phyloP scores from a whole-genome alignment of 2,797 vertebrate species.

The Platyrinchus mystaceus region DNA sequence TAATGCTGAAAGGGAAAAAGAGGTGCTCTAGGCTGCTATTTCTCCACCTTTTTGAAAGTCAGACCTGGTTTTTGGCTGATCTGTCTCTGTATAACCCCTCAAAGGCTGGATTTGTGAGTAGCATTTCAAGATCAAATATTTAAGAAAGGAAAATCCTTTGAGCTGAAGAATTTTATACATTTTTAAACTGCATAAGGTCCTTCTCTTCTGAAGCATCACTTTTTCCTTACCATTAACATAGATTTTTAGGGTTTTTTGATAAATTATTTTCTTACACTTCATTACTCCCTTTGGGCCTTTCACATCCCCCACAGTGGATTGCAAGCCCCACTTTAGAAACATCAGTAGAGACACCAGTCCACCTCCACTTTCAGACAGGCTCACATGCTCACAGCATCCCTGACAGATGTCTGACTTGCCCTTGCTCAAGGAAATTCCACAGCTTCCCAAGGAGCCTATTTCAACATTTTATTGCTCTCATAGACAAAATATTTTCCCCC shows the following conservation, averaged over 20 bases:
- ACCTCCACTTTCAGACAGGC: not conserved
- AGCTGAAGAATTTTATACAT: not conserved
- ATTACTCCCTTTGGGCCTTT: not conserved
- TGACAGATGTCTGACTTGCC: conserved; percentile 14
- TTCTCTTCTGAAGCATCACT: not conserved
- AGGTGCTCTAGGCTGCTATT: not conserved
- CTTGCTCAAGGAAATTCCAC: conserved; percentile 40
- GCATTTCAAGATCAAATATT: conserved; percentile 36
- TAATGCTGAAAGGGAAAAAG: not conserved
- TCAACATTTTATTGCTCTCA: conserved; percentile 33
- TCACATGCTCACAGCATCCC: fast-evolving
- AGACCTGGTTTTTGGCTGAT: not conserved
- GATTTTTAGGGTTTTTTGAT: not conserved
- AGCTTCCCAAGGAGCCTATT: conserved; percentile 10
- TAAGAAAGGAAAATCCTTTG: conserved; percentile 21
- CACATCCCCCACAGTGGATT: not conserved
- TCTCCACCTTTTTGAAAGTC: not conserved
- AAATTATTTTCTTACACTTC: not conserved
- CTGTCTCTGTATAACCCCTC: not conserved
- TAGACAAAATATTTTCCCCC: conserved; percentile 33
- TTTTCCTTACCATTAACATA: not conserved
- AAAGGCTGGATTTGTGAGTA: conserved; percentile 2
- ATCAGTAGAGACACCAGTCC: not conserved
- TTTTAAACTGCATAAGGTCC: not conserved
- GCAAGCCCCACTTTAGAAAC: not conserved